Evolutionary conservation across 2,888 invertebrate genomes (phyloP), one percentile per base, ranked within the genome.

Genomic region (Tetragonisca angustula): DNA sequence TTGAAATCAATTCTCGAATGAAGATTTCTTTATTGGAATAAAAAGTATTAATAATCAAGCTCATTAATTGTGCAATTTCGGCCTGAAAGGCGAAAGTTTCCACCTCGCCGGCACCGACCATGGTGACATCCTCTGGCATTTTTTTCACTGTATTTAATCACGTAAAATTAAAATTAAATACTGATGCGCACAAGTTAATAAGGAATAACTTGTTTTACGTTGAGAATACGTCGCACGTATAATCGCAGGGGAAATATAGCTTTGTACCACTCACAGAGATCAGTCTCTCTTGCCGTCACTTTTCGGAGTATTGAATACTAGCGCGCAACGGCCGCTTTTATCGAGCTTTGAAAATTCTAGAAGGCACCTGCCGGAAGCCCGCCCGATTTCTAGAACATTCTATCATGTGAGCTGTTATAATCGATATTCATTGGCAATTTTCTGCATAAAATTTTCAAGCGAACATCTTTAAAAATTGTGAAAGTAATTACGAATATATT

Each of bases 21-120:
- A 99, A 99, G 94, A 99, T 99, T 95, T 99, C 99, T 95, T 99
- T 99, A 96, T 99, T 99, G 0, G 99, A 99, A 95, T 99, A 99
- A 96, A 99, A 99, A 79, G 99, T 99, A 97, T 99, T 99, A 97
- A 99, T 99, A 96, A 99, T 99, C 95, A 99, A 96, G 91, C 98
- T 99, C 99, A 99, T 99, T 95, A 99, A 97, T 97, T 98, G 98
- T 94, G 99, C 99, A 95, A 99, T 99, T 96, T 99, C 99, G 94
- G 99, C 99, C 96, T 99, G 99, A 96, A 99, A 99, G 95, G 99
- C 99, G 95, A 99, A 99, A 95, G 99, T 99, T 95, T 99, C 99
- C 88, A 97, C 97, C 93, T 98, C 98, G 72, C 95, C 96, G 71
- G 95, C 95, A 87, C 95, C 95, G 87, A 95, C 86, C 94, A 94